Evolutionary conservation across 2,113 vertebrate genomes (phyloP), one percentile per base, ranked within the genome.

Genomic region (Nesogale talazaci): DNA sequence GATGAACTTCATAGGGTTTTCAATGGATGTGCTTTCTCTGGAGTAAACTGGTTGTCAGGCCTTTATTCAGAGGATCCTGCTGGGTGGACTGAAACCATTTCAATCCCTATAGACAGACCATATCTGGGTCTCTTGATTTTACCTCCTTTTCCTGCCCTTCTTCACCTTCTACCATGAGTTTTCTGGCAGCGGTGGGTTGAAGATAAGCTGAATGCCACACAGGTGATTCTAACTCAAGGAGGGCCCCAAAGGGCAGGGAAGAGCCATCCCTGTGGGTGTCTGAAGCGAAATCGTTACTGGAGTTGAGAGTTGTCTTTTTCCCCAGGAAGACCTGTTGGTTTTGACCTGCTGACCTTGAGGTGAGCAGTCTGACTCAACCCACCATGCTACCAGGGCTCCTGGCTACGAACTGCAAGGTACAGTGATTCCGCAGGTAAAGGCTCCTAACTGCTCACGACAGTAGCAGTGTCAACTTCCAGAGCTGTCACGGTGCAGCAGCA

Each of bases 401-500:
- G 6, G 4, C 46, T 80, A 40, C 76, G 83, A 3, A 16, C 38
- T 46, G 84, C 15, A 81, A 88, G 67, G 46, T 56, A 22, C 78
- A 78, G 36, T 94, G 75, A 79, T 80, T 36, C 57, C 27, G 27
- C 17, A 19, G 74, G n/a, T 72, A 92, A 78, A 90, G 81, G 14
- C 14, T 52, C 46, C 31, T n/a, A 72, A 25, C 63, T 11, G 15
- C n/a, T 57, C 36, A n/a, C 10, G 3, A 69, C 15, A 69, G 6
- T 4, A 69, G 6, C 12, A n/a, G 17, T n/a, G 31, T 34, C n/a
- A 52, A 12, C 46, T 10, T 10, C 46, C 46, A 52, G 14, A 12
- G 42, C 42, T 46, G 42, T 46, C 42, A 46, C 5, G 10, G 2
- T 52, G 46, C 46, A 52, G 46, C 46, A 6, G 10, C 10, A 5